A percentile compares a stretch with the other conserved stretches of the same genome.
phyloP scores from a whole-genome alignment of 2,888 invertebrate species.

The Choreutis nemorana region DNA sequence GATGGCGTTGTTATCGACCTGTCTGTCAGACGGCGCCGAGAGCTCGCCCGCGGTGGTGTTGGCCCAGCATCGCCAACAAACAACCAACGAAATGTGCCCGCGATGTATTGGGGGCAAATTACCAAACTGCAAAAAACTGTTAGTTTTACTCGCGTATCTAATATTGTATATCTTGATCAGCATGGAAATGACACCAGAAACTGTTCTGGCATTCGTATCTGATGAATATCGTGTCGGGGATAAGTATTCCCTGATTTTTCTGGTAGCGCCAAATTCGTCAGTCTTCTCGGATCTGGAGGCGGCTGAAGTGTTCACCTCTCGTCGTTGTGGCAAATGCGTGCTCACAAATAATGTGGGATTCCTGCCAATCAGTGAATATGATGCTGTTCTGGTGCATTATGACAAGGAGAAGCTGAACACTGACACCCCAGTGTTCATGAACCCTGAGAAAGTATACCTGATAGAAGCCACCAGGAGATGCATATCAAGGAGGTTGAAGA shows the following conservation, averaged over 20 bases:
- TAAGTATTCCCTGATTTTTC: conserved; percentile 28
- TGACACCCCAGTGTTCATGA: conserved; percentile 20
- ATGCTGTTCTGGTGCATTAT: conserved; percentile 27
- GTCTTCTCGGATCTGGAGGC: conserved; percentile 27
- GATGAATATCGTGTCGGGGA: conserved; percentile 28
- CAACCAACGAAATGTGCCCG: conserved; percentile 15
- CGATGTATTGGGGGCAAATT: conserved; percentile 32
- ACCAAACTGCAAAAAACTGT: conserved; percentile 26
- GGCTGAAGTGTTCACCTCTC: conserved; percentile 22
- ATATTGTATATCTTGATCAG: conserved; percentile 22
- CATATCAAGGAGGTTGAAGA: conserved; percentile 21
- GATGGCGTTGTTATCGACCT: neutral
- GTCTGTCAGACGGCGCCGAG: conserved; percentile 20
- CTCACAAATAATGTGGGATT: conserved; percentile 38
- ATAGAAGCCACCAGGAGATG: conserved; percentile 22
- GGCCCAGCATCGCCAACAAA: conserved; percentile 6
- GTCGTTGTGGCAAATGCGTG: conserved; percentile 29
- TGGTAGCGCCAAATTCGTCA: conserved; percentile 20
- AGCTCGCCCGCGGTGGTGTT: conserved; percentile 21
- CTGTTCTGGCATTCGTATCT: conserved; percentile 22
- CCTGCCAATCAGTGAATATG: conserved; percentile 31
- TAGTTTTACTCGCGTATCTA: conserved; percentile 23
- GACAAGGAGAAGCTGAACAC: conserved; percentile 16
- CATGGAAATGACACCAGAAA: conserved; percentile 20
- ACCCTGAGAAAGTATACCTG: conserved; percentile 26